phyloP scores from a whole-genome alignment of 2,797 vertebrate species.

The Rhinogobio ventralis region DNA sequence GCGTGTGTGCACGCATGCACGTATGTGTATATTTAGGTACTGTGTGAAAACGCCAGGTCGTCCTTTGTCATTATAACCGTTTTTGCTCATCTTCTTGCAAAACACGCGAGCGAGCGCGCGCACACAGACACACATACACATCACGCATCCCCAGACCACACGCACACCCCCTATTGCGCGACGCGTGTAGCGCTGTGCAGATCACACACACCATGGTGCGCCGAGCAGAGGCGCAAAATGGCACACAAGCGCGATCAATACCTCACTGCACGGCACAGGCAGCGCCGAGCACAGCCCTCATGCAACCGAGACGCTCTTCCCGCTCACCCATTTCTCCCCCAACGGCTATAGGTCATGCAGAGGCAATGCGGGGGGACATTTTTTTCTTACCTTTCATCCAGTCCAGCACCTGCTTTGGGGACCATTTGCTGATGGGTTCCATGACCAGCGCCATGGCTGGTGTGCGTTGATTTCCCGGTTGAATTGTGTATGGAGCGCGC shows the following conservation, averaged over 20 bases:
- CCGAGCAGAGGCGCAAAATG: conserved; percentile 58
- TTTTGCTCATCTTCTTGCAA: conserved; percentile 33
- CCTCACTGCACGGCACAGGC: conserved; percentile 31
- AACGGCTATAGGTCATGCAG: conserved; percentile 30
- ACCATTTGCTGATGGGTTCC: conserved; percentile 84
- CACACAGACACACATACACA: conserved; percentile 27
- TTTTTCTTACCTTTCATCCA: conserved; percentile 81
- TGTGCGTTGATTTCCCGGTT: conserved; percentile 57
- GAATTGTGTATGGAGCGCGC: conserved; percentile 29
- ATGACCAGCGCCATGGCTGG: conserved; percentile 82
- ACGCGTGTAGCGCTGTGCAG: conserved; percentile 50
- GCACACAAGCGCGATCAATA: conserved; percentile 57
- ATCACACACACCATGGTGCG: conserved; percentile 57
- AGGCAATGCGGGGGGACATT: neutral
- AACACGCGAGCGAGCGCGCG: conserved; percentile 35
- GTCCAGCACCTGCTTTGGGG: conserved; percentile 82
- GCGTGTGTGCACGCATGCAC: neutral
- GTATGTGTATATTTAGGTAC: neutral
- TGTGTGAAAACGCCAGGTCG: neutral
- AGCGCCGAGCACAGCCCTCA: neutral
- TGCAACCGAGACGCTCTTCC: neutral
- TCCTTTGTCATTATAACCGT: conserved; percentile 47
- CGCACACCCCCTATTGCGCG: conserved; percentile 52
- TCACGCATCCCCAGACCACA: conserved; percentile 39
- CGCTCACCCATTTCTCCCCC: neutral